These are phyloP conservation scores for Tetramorium parvispinum DNA, from an alignment of 1,140 invertebrate species.

Conservation along the genomic window DNA sequence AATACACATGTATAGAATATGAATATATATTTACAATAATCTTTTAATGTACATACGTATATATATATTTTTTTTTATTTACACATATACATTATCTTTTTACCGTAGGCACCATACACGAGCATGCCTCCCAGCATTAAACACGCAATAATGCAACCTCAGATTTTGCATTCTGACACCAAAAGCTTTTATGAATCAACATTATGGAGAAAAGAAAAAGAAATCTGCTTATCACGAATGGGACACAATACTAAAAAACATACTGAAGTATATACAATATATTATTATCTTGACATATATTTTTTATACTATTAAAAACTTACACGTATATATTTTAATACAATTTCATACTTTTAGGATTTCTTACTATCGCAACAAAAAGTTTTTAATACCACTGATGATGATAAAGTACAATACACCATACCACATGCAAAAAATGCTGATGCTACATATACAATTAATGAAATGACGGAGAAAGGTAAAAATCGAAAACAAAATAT, in stretches of 20 bases:
- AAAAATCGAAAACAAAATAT: not conserved
- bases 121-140: slow-evolving; percentile 66
- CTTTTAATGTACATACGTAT: not conserved
- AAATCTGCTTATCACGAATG: slow-evolving; percentile 79
- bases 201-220: slow-evolving; percentile 78
- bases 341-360: slow-evolving; percentile 15
- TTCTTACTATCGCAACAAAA: not conserved
- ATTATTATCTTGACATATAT: not conserved
- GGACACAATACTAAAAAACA: slow-evolving; percentile 22
- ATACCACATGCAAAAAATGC: not conserved
- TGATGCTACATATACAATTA: slow-evolving; percentile 17
- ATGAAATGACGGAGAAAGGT: not conserved
- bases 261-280: slow-evolving; percentile 5
- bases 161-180: slow-evolving; percentile 71
- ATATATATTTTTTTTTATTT: not conserved
- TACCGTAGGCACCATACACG: slow-evolving; percentile 61
- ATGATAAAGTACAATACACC: slow-evolving; percentile 19
- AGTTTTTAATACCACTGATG: not conserved
- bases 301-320: not conserved
- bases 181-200: slow-evolving; percentile 77
- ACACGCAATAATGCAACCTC: slow-evolving; percentile 70
- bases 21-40: not conserved
- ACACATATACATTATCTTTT: not conserved
- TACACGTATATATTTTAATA: not conserved
- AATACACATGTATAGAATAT: too few species aligned